A percentile compares a stretch with the other conserved stretches of the same genome.
Conservation (phyloP, 2,113 vertebrate genomes). For the Gallinago undulata region DNA sequence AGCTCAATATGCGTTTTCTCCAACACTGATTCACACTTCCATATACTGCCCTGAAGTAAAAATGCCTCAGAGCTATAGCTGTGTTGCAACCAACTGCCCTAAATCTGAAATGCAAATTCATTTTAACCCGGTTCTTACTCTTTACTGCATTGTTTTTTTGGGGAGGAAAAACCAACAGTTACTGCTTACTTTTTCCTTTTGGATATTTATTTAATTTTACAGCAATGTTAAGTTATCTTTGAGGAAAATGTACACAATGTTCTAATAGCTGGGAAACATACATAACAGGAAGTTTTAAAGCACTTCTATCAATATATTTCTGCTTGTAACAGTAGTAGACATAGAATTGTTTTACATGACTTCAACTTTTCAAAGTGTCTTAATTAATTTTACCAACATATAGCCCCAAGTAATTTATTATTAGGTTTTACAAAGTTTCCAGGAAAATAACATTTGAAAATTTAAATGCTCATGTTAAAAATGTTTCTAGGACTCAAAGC, state of each 20-base stretch:
- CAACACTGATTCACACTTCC: neutral
- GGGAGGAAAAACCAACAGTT: neutral
- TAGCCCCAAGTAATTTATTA: neutral
- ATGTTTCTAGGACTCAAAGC: neutral
- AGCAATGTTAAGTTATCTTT: neutral
- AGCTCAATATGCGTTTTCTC: neutral
- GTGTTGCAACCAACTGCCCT: neutral
- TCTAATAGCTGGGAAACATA: neutral
- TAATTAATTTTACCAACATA: accelerated
- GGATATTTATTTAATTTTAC: conserved; percentile 28
- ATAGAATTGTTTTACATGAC: neutral
- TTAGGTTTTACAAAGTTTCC: neutral
- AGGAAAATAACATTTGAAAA: neutral
- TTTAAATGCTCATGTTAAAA: neutral
- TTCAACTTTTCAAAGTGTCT: neutral
- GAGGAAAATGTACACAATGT: neutral
- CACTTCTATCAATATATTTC: neutral
- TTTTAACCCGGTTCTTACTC: neutral
- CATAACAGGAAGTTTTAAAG: neutral
- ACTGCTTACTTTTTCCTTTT: neutral
- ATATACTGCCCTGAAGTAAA: neutral
- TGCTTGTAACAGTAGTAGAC: neutral
- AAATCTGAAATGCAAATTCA: neutral
- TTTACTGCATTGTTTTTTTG: neutral
- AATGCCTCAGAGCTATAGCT: neutral